Percentiles rank a stretch among this genome's conserved stretches.
phyloP scores from a whole-genome alignment of 92 coral and sea anemone species.

The Meandrina meandrites region DNA sequence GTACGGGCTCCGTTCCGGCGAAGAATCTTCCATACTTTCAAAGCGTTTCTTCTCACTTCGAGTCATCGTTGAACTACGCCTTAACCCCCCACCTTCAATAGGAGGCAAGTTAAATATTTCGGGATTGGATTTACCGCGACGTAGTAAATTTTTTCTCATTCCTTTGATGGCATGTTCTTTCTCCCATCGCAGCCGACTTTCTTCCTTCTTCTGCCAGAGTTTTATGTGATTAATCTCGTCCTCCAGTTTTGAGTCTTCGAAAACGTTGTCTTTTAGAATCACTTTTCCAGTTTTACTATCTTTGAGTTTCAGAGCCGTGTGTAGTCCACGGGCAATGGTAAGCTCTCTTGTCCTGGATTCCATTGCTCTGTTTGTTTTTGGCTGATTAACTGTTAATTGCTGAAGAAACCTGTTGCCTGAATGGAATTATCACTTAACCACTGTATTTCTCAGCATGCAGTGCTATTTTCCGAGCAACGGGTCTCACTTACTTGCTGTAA shows the following conservation, averaged over 20 bases:
- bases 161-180: slow-evolving; percentile 30
- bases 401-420: not conserved
- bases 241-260: slow-evolving; percentile 62
- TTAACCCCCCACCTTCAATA: not conserved
- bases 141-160: slow-evolving; percentile 1
- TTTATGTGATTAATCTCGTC: slow-evolving; percentile 35
- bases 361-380: not conserved
- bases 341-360: slow-evolving; percentile 24
- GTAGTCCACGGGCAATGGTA: slow-evolving; percentile 1
- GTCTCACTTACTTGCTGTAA: not conserved
- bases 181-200: slow-evolving; percentile 52
- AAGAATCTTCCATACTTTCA: not conserved
- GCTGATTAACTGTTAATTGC: not conserved
- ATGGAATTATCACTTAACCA: not conserved
- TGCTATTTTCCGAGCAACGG: not conserved
- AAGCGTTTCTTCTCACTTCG: not conserved
- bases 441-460: not conserved
- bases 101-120: slow-evolving; percentile 20
- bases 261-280: slow-evolving; percentile 60
- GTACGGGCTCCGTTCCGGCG: slow-evolving; percentile 12
- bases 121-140: slow-evolving; percentile 20
- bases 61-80: not conserved
- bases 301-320: slow-evolving; percentile 43
- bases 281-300: slow-evolving; percentile 56
- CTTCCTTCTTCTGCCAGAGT: slow-evolving; percentile 53